Evolutionary conservation across 1,140 invertebrate genomes (phyloP), one percentile per base, ranked within the genome.

Genomic region (Achatina immaculata): DNA sequence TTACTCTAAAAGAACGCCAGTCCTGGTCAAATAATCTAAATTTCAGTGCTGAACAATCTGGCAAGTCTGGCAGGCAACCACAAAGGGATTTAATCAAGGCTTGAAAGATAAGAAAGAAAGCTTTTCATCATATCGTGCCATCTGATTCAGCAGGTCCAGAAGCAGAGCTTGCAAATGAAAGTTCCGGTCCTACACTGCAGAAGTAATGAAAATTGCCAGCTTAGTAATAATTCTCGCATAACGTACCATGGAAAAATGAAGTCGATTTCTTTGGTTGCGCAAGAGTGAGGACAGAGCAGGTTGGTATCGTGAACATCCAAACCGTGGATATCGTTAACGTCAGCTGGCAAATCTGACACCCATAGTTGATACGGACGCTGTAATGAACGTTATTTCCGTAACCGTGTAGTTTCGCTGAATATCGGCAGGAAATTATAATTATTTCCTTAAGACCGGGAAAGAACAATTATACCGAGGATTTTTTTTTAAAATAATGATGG

Each of bases 361-460:
- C 28, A 28, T 34, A 28, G n/a, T 31, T 7, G 3, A 19, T 62
- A 62, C 16, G 28, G 58, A 28, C 21, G 58, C n/a, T 31, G n/a
- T 62, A 62, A 62, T 62, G 58, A 62, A 62, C n/a, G 58, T 31
- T n/a, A 62, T 62, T 62, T 62, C 58, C 58, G 58, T 28, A 6
- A 31, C n/a, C 7, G n/a, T 62, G 28, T 62, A 62, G 28, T 62
- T 62, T 62, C 58, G 58, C 21, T 62, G 58, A 28, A 62, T 62
- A 62, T 62, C 4, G 28, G 58, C n/a, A 16, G 58, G 58, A 62
- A 62, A 62, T 62, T 62, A 62, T 6, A 28, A 62, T 34, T 62
- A 62, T 62, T 62, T 31, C 58, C 58, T 34, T 62, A 34, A 34
- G 58, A 62, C 31, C 19, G 28, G 58, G 28, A 62, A 62, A 1